A percentile compares a stretch with the other conserved stretches of the same genome.
These are phyloP conservation scores for Eulithis testata DNA, from an alignment of 2,888 invertebrate species.

Conservation along the genomic window DNA sequence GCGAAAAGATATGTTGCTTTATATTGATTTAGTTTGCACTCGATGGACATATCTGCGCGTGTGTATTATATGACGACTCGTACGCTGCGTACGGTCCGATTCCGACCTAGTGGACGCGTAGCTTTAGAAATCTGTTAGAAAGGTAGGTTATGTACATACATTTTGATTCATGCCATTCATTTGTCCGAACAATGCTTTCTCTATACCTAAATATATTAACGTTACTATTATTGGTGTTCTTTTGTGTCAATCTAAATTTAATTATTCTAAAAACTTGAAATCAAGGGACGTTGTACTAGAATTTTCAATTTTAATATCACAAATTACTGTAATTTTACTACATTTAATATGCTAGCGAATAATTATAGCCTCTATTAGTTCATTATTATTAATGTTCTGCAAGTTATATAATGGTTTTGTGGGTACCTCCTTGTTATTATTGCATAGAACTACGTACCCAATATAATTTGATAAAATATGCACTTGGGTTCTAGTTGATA, in stretches of 20 bases:
- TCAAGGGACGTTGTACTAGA: slow-evolving; percentile 79
- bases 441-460: slow-evolving; percentile 3
- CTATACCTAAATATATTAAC: slow-evolving; percentile 54
- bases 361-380: slow-evolving; percentile 42
- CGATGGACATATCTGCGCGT: too few relatives aligned
- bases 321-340: slow-evolving; percentile 66
- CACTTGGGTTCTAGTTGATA: slow-evolving; percentile 32
- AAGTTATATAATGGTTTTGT: not conserved
- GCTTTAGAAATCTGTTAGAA: not conserved
- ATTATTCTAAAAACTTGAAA: slow-evolving; percentile 74
- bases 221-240: slow-evolving; percentile 80
- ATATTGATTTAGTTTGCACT: too few relatives aligned
- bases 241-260: slow-evolving; percentile 70
- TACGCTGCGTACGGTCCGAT: too few relatives aligned
- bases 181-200: slow-evolving; percentile 31
- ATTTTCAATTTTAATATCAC: slow-evolving; percentile 79
- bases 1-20: too few relatives aligned
- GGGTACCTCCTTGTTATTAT: slow-evolving; percentile 12
- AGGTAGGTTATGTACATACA: slow-evolving; percentile 2
- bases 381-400: slow-evolving; percentile 51
- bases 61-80: too few relatives aligned
- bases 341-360: slow-evolving; percentile 65
- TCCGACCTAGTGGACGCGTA: not conserved
- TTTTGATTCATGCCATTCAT: slow-evolving; percentile 24
- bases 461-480: slow-evolving; percentile 24